These are phyloP conservation scores for Rhinoderma darwinii DNA, from an alignment of 2,113 vertebrate genomes.

Conservation along the genomic window DNA sequence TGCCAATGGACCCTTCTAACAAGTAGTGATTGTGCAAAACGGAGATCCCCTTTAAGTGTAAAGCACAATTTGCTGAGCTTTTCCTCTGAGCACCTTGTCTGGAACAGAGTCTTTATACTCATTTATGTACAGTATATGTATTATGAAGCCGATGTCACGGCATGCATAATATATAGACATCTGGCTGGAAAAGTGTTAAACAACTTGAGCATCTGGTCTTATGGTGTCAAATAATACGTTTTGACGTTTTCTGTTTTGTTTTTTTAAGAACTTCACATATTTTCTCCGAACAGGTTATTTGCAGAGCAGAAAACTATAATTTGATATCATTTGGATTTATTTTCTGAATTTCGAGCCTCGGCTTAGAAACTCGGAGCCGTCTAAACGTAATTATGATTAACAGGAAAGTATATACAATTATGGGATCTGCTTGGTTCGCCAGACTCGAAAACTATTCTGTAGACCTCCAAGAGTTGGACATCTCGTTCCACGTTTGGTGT, in stretches of 20 bases:
- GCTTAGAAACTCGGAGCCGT: neutral
- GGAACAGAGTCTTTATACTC: no score
- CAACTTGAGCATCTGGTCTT: neutral
- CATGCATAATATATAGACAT: no score
- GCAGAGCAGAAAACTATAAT: slow-evolving; percentile 26
- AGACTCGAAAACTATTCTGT: neutral
- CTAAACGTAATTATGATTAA: slow-evolving; percentile 22
- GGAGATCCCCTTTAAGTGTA: no score
- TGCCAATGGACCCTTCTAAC: no score
- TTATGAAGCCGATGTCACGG: no score
- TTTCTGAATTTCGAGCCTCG: neutral
- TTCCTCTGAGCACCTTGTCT: no score
- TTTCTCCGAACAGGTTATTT: neutral
- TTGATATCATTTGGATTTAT: slow-evolving; percentile 24
- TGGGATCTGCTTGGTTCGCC: neutral
- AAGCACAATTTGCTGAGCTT: no score
- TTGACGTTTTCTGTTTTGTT: neutral
- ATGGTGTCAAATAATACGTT: neutral
- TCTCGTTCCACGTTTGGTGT: neutral
- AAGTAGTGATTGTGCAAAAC: no score
- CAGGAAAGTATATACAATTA: slow-evolving; percentile 36
- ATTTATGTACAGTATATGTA: no score
- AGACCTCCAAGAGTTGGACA: neutral
- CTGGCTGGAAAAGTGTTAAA: neutral
- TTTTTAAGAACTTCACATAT: neutral